Evolutionary conservation across 2,797 vertebrate genomes (phyloP).

Genomic region (Sebastes vulpes): DNA sequence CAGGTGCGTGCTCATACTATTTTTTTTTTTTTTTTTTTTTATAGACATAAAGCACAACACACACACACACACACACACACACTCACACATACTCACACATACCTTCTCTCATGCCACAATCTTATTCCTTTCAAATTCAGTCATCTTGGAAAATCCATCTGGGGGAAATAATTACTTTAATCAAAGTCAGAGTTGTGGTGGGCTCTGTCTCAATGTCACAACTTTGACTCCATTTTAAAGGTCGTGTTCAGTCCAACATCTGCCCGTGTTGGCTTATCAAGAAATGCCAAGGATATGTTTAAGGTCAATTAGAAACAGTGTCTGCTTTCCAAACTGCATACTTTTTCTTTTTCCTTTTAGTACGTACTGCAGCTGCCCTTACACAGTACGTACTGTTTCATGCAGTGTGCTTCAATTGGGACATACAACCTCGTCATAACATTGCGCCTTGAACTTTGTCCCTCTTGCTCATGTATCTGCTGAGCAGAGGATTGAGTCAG

Average conservation of each 20-base stretch:
- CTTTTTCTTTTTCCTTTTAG: too few species aligned
- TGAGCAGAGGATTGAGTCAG: too few species aligned
- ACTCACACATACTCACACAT: neutral
- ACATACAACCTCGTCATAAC: too few species aligned
- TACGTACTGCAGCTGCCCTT: too few species aligned
- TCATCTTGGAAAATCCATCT: neutral
- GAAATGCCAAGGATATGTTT: neutral
- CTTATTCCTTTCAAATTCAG: neutral
- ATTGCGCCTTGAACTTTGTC: too few species aligned
- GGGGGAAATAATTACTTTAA: neutral
- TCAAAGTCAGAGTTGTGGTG: neutral
- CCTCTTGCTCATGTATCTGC: too few species aligned
- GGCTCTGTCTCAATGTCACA: neutral
- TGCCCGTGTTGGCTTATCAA: neutral
- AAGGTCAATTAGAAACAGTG: neutral
- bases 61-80: neutral
- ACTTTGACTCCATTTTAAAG: neutral
- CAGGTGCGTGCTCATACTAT: conserved; percentile 84
- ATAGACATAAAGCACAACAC: neutral
- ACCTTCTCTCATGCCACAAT: neutral
- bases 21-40: neutral
- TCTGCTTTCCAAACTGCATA: neutral
- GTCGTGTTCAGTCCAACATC: neutral
- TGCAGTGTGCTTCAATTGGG: too few species aligned
- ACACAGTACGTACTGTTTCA: too few species aligned